Conservation (phyloP, 2,113 vertebrate species). For the Kryptolebias marmoratus region DNA sequence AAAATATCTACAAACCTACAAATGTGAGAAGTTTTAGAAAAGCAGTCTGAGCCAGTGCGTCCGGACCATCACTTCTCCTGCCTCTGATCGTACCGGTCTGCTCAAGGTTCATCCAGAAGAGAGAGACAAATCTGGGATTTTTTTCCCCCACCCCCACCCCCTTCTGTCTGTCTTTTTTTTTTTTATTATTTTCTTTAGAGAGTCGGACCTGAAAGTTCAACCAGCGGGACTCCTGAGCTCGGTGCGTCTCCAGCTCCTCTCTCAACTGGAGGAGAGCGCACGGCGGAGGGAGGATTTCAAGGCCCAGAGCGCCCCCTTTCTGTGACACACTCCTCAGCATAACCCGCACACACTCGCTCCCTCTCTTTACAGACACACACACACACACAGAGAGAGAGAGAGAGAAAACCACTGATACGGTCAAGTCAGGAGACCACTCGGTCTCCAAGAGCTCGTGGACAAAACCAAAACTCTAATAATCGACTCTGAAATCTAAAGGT, state of each 20-base stretch:
- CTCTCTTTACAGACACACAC: neutral
- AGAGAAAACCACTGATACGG: neutral
- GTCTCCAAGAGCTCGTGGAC: neutral
- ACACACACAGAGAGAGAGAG: neutral
- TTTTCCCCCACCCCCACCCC: too few species aligned
- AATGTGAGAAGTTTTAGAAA: conserved; percentile 55
- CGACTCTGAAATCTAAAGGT: too few species aligned
- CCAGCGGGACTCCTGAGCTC: conserved; percentile 43
- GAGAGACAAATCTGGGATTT: conserved; percentile 10
- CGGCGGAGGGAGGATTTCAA: conserved; percentile 57
- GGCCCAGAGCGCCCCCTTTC: conserved; percentile 77
- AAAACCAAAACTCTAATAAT: too few species aligned
- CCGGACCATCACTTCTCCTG: conserved; percentile 46
- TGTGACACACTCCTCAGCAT: conserved; percentile 39
- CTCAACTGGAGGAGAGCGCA: conserved; percentile 51
- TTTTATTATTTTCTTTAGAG: neutral
- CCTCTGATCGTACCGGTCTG: conserved; percentile 47
- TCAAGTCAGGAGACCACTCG: conserved; percentile 23
- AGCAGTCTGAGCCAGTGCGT: conserved; percentile 36
- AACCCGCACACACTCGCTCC: neutral
- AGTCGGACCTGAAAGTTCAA: conserved; percentile 61
- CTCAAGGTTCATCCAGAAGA: conserved; percentile 66
- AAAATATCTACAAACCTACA: conserved; percentile 61
- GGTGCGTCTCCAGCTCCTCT: conserved; percentile 54
- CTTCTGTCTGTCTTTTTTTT: too few species aligned